Evolutionary conservation across 2,113 vertebrate genomes (phyloP).

Genomic region (Tragelaphus buxtoni): DNA sequence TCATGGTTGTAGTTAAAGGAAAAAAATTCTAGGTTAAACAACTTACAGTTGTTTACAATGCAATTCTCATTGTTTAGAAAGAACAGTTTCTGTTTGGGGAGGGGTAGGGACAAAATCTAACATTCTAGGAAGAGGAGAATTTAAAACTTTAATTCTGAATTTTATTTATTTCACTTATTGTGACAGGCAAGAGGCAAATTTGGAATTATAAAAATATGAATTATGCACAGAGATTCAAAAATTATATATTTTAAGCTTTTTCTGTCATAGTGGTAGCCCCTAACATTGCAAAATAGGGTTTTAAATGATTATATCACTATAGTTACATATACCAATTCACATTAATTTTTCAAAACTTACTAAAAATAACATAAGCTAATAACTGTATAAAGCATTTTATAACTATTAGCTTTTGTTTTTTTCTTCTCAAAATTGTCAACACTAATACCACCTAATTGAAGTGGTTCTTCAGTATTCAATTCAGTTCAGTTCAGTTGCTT

Average conservation of each 20-base stretch:
- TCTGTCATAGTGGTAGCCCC: not conserved
- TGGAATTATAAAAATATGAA: not conserved
- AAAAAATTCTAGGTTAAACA: rapidly evolving
- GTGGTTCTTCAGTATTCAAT: not conserved
- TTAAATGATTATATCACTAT: not conserved
- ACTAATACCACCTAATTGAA: not conserved
- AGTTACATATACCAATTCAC: not conserved
- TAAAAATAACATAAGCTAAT: not conserved
- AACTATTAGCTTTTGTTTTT: not conserved
- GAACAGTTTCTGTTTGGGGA: not conserved
- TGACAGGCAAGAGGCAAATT: rapidly evolving
- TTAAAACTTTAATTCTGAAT: not conserved
- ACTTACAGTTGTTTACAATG: not conserved
- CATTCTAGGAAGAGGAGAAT: not conserved
- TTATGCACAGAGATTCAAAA: not conserved
- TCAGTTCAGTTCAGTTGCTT: too few species aligned
- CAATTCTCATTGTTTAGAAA: not conserved
- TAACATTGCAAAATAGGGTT: not conserved
- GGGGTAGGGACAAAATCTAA: not conserved
- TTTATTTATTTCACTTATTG: not conserved
- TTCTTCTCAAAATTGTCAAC: not conserved
- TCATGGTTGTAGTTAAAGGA: not conserved
- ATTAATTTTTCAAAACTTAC: not conserved
- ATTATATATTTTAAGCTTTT: not conserved
- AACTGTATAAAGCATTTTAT: not conserved